Base-by-base conservation (phyloP, 2,888 invertebrate species). In the Pterostichus madidus region DNA sequence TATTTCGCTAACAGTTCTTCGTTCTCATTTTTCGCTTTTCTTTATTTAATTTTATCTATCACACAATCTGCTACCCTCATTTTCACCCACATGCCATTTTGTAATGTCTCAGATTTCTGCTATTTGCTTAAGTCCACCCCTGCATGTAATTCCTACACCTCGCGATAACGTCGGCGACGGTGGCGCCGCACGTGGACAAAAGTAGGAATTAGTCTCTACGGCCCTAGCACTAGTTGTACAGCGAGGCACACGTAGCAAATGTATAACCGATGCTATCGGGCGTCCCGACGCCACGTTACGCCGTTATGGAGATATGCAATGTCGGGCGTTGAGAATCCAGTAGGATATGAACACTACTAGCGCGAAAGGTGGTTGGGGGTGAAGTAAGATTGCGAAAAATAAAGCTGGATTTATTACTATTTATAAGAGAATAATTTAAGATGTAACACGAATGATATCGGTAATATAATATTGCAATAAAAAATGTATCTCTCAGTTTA, bases 221-320 rank as follows among this genome's bases (percentile, higher is more conserved):
- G 52, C 32, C 68, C 80, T 53, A 24, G 64, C 15, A 17, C 39
- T 71, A 15, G 46, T 15, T 71, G 15, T 39, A 39, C 64, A 56
- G 3, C 56, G 17, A 13, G n/a, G n/a, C 64, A 39, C 80, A 80
- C 80, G 80, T 80, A 71, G 17, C 52, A 71, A 80, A 68, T 80
- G 80, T 80, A 80, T 80, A 80, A 52, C 68, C 80, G 80, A 80
- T 80, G 71, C 32, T 80, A 80, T 80, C 80, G 11, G 39, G 17
- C 5, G 35, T 11, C 13, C 7, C 39, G 35, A 11, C n/a, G 64
- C 64, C 17, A 56, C 68, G 35, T n/a, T 39, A 32, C 64, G 32
- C 6, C 17, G 44, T 71, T 71, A 71, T 71, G 68, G 39, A 71
- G 68, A 71, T 71, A 71, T 44, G 44, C 35, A 35, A 44, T 13